These are phyloP conservation scores for Thecocarcelia acutangulata DNA, from an alignment of 2,888 invertebrate genomes.

Conservation along the genomic window DNA sequence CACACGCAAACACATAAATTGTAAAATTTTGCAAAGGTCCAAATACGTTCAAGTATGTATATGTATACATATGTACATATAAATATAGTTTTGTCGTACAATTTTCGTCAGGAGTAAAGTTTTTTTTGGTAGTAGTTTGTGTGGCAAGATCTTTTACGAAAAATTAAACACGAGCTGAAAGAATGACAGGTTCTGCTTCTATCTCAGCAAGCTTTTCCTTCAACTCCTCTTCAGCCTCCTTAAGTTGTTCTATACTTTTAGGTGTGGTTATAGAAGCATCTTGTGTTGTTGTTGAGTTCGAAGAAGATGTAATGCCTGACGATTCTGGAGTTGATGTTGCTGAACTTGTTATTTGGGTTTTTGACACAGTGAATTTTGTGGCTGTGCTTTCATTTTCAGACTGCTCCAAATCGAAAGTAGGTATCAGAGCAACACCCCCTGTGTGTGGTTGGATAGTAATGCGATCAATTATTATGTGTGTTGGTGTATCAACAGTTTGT, in stretches of 20 bases:
- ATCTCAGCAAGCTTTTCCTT: constrained; percentile 80
- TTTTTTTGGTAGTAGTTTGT: constrained; percentile 1
- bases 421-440: constrained; percentile 73
- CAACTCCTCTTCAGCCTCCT: constrained; percentile 77
- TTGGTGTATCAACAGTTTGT: constrained; percentile 71
- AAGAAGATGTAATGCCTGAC: constrained; percentile 10
- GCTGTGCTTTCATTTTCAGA: constrained; percentile 71
- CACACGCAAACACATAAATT: too few relatives aligned
- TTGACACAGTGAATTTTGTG: constrained; percentile 74
- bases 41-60: not conserved
- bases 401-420: constrained; percentile 76
- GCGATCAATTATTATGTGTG: constrained; percentile 78
- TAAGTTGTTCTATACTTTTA: constrained; percentile 73
- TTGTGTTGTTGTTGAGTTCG: constrained; percentile 35
- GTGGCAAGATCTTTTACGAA: too few relatives aligned
- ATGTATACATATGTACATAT: not conserved
- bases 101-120: too few relatives aligned
- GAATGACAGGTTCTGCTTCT: constrained; percentile 80
- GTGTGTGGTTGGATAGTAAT: constrained; percentile 75
- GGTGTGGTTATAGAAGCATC: constrained; percentile 69
- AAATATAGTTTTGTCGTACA: too few relatives aligned
- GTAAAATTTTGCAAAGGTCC: too few relatives aligned
- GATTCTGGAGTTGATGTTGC: constrained; percentile 19
- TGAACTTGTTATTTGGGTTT: constrained; percentile 44
- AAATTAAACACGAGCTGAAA: constrained; percentile 78